phyloP scores from a whole-genome alignment of 2,888 invertebrate genomes.

The Petrolisthes cinctipes region DNA sequence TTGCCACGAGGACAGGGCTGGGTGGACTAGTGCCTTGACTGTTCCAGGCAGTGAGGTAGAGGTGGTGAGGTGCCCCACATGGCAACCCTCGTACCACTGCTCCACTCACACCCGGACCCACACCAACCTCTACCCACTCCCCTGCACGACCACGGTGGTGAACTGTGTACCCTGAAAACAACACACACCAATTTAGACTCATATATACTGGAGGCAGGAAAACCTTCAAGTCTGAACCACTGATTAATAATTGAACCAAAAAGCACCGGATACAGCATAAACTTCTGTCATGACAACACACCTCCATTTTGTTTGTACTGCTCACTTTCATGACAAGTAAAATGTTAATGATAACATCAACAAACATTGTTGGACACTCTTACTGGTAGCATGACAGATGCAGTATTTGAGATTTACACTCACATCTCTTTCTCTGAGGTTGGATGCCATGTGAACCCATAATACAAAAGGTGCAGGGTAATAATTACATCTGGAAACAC shows the following conservation, averaged over 20 bases:
- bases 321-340: too few relatives aligned
- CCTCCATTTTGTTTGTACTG: not conserved
- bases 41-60: constrained; percentile 59
- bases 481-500: too few relatives aligned
- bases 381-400: too few relatives aligned
- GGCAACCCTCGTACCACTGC: constrained; percentile 46
- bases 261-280: too few relatives aligned
- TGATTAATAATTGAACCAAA: not conserved
- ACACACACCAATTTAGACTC: not conserved
- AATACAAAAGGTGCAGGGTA: too few relatives aligned
- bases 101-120: constrained; percentile 33
- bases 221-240: not conserved
- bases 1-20: constrained; percentile 52
- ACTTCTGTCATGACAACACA: not conserved
- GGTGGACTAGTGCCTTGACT: constrained; percentile 50
- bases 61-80: constrained; percentile 56
- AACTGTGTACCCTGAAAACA: constrained; percentile 45
- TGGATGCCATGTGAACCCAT: too few relatives aligned
- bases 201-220: not conserved
- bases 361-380: too few relatives aligned
- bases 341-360: too few relatives aligned
- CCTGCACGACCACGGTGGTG: constrained; percentile 54
- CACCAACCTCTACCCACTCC: constrained; percentile 48
- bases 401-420: too few relatives aligned
- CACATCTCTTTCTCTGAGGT: too few relatives aligned